Base-by-base conservation (phyloP, 2,113 vertebrate genomes). In the Rhagologus leucostigma region DNA sequence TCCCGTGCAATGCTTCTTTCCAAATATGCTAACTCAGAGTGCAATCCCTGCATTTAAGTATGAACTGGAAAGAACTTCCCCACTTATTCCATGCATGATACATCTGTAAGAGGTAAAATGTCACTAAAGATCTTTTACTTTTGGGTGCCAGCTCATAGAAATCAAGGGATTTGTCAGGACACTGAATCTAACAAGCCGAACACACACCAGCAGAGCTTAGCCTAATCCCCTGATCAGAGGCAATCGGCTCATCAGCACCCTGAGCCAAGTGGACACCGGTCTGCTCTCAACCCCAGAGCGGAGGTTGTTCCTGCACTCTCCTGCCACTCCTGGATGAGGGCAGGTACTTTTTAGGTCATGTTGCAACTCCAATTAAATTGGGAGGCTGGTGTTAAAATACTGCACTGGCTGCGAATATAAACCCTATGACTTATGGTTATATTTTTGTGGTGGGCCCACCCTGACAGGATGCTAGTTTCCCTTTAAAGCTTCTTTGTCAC, bases 201-300 rank as follows among this genome's bases (percentile, higher is more conserved):
- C 3, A 33, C 35, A 50, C 33, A 46, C 15, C 22, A 47, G 33
- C 27, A 84, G 20, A 30, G 60, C 3, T 95, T 59, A 87, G 19
- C 33, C 39, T 86, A 89, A 84, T 77, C 42, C 76, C 11, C 20
- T 7, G 13, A 7, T 75, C 83, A 90, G 83, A 90, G 63, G 26
- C 47, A 84, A 75, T 42, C 1, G 1, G 16, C 26, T 68, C 44
- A 18, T 47, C 53, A 24, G 22, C 0, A 0, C 29, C 50, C 22
- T 10, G 47, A 67, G 41, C 23, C 0, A 2, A n/a, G 46, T 9
- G 16, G 44, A 10, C 26, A 9, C 39, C 7, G 16, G 5, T 41
- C 9, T 69, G 37, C 26, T 73, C 44, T 73, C 63, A 21, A 4
- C 42, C 8, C 39, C 44, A 47, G 35, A n/a, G 9, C 1, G 41